These are phyloP conservation scores for Procambarus virginalis DNA, from an alignment of 1,140 invertebrate genomes.

Conservation along the genomic window DNA sequence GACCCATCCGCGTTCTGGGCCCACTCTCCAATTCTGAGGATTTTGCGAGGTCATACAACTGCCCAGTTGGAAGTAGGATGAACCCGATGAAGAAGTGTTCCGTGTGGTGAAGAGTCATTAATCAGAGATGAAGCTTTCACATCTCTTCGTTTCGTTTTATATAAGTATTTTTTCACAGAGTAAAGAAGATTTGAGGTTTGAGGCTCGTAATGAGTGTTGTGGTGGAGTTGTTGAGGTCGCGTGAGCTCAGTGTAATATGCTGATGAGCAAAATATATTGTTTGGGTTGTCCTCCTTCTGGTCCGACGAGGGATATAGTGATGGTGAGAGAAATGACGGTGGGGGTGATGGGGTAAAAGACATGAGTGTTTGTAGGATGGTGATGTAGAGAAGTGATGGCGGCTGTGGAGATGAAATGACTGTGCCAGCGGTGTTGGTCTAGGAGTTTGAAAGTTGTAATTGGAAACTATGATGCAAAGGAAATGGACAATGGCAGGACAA, in stretches of 20 bases:
- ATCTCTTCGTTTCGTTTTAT: neutral
- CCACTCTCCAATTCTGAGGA: slow-evolving; percentile 94
- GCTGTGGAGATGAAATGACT: too few relatives aligned
- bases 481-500: too few relatives aligned
- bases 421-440: too few relatives aligned
- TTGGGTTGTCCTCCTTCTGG: too few relatives aligned
- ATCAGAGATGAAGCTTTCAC: neutral
- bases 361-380: too few relatives aligned
- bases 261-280: too few relatives aligned
- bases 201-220: neutral
- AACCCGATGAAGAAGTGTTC: slow-evolving; percentile 93
- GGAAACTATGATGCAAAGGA: too few relatives aligned
- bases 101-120: slow-evolving; percentile 84
- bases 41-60: slow-evolving; percentile 88
- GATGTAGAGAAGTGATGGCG: too few relatives aligned
- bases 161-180: neutral
- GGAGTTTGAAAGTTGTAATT: too few relatives aligned
- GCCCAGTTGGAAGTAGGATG: slow-evolving; percentile 87
- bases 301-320: too few relatives aligned
- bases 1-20: slow-evolving; percentile 91
- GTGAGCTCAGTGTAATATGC: too few relatives aligned
- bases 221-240: neutral
- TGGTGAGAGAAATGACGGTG: neutral
- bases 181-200: neutral
- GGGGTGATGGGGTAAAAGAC: too few relatives aligned